Percentiles rank a stretch among this genome's conserved stretches.
Evolutionary conservation across 2,797 vertebrate species (phyloP).

Genomic region (Calcarius lapponicus): DNA sequence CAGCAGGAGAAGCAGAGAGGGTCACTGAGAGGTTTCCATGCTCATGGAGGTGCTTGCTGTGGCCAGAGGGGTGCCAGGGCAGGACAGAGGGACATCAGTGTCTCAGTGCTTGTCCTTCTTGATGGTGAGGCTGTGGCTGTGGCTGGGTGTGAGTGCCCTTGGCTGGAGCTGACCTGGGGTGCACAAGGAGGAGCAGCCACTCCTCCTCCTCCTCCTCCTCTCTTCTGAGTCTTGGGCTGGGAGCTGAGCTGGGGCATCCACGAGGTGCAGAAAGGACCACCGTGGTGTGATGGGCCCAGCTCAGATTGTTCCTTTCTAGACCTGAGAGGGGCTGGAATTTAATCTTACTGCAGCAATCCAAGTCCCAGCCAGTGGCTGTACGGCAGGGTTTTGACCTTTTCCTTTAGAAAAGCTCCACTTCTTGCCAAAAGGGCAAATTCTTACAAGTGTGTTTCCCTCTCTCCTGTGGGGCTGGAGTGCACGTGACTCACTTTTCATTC

Average conservation of each 20-base stretch:
- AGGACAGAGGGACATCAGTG: background rate
- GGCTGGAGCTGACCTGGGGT: rapidly evolving
- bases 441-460: conserved; percentile 16
- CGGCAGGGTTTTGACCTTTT: background rate
- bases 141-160: background rate
- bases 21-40: background rate
- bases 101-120: background rate
- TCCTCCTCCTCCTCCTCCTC: background rate
- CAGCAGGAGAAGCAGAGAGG: background rate
- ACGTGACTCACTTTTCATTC: conserved; percentile 2
- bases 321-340: background rate
- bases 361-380: background rate
- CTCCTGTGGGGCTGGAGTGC: background rate
- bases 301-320: background rate
- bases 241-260: rapidly evolving
- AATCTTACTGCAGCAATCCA: rapidly evolving
- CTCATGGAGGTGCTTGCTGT: background rate
- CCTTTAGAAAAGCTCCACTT: conserved; percentile 21
- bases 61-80: background rate
- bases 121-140: background rate
- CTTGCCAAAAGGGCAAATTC: conserved; percentile 45
- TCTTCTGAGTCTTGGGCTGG: rapidly evolving
- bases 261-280: rapidly evolving
- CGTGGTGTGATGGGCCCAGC: rapidly evolving
- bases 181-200: rapidly evolving